These are phyloP conservation scores for Lepilemur septentrionalis DNA, from an alignment of 2,797 vertebrate species.

Conservation along the genomic window DNA sequence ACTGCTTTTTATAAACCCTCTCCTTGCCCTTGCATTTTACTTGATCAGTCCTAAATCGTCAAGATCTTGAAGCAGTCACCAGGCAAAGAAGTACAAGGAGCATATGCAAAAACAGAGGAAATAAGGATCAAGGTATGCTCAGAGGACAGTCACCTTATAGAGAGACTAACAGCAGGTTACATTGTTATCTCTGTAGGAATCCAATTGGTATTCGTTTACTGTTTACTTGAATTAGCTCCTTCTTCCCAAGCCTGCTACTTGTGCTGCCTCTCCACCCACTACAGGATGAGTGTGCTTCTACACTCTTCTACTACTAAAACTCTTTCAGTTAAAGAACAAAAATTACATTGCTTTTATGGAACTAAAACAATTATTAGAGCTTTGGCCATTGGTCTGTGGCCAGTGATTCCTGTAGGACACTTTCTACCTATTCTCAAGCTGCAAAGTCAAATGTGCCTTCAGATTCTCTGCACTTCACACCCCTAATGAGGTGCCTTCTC, in stretches of 20 bases:
- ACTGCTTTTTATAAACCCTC: neutral
- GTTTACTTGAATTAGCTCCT: neutral
- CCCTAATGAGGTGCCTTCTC: neutral
- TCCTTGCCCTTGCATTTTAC: neutral
- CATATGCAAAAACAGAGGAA: neutral
- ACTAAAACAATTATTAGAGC: neutral
- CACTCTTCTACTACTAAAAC: neutral
- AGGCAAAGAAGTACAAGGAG: neutral
- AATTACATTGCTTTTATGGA: neutral
- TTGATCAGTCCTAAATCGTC: neutral
- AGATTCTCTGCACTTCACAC: neutral
- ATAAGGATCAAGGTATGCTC: neutral
- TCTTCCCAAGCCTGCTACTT: neutral
- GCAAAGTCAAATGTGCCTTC: neutral
- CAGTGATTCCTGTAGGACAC: neutral
- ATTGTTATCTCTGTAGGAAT: neutral
- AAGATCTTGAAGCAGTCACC: neutral
- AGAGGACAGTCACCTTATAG: neutral
- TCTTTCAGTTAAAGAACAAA: neutral
- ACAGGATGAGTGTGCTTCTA: neutral
- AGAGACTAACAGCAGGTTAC: neutral
- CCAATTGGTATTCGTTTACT: neutral
- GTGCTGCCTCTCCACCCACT: neutral
- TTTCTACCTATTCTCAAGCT: neutral
- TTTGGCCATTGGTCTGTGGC: neutral